Evolutionary conservation across 92 coral and sea anemone genomes (phyloP).

Genomic region (Epizoanthus stellaris): DNA sequence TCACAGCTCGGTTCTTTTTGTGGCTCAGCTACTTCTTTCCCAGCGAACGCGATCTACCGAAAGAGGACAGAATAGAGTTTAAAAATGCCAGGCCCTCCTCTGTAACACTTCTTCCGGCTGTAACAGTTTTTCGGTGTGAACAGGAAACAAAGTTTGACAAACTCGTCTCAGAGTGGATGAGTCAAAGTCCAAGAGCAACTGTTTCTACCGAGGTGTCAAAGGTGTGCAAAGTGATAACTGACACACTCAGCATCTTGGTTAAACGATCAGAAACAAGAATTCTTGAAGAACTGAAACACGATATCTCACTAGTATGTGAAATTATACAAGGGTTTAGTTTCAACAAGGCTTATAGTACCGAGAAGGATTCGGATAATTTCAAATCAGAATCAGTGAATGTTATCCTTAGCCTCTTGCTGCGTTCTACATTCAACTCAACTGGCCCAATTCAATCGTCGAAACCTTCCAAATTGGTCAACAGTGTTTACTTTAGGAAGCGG

Average conservation of each 20-base stretch:
- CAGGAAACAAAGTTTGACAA: not conserved
- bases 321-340: not conserved
- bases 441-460: not conserved
- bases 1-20: constrained; percentile 49
- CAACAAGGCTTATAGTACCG: not conserved
- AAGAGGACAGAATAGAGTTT: constrained; percentile 23
- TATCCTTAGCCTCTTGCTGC: constrained; percentile 28
- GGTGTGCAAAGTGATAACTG: not conserved
- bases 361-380: not conserved
- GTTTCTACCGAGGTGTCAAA: not conserved
- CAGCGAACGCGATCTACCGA: not conserved
- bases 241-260: not conserved
- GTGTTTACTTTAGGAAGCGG: not conserved
- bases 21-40: constrained; percentile 58
- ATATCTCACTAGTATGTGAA: not conserved
- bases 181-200: too few species aligned
- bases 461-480: constrained; percentile 6
- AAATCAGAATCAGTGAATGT: constrained; percentile 1
- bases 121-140: not conserved
- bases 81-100: constrained; percentile 28
- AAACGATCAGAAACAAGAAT: constrained; percentile 21
- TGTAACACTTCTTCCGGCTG: not conserved
- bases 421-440: not conserved
- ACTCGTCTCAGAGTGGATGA: constrained; percentile 22
- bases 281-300: not conserved